Evolutionary conservation across 1,140 invertebrate genomes (phyloP).

Genomic region (Neomicropteryx cornuta): DNA sequence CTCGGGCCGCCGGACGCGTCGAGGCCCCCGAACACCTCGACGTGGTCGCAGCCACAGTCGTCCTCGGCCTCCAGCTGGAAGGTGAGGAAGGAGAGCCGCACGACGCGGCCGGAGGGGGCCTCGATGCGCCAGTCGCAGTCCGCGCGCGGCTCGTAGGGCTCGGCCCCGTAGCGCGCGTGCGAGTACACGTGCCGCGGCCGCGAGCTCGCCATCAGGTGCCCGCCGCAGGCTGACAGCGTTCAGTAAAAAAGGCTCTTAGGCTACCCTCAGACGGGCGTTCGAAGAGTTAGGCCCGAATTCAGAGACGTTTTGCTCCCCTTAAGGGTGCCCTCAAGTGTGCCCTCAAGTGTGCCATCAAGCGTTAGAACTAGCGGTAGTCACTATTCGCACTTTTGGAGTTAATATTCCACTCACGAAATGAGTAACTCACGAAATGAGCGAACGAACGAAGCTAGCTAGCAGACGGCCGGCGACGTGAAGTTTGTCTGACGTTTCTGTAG

Average conservation of each 20-base stretch:
- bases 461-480: too few relatives aligned
- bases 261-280: too few relatives aligned
- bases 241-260: neutral
- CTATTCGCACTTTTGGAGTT: too few relatives aligned
- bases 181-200: slow-evolving; percentile 81
- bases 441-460: too few relatives aligned
- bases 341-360: too few relatives aligned
- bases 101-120: slow-evolving; percentile 60
- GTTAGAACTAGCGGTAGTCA: too few relatives aligned
- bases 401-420: too few relatives aligned
- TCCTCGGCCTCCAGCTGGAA: slow-evolving; percentile 90
- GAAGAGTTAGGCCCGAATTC: too few relatives aligned
- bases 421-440: too few relatives aligned
- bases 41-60: slow-evolving; percentile 88
- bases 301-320: too few relatives aligned
- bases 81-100: slow-evolving; percentile 77
- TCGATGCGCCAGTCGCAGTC: slow-evolving; percentile 95
- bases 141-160: slow-evolving; percentile 75
- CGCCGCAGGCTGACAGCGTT: slow-evolving; percentile 71
- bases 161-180: slow-evolving; percentile 83
- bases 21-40: slow-evolving; percentile 81
- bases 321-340: too few relatives aligned
- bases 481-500: too few relatives aligned
- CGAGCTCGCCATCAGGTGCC: slow-evolving; percentile 67
- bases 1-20: slow-evolving; percentile 68